Evolutionary conservation across 2,797 vertebrate genomes (phyloP).

Genomic region (Takifugu ocellatus): DNA sequence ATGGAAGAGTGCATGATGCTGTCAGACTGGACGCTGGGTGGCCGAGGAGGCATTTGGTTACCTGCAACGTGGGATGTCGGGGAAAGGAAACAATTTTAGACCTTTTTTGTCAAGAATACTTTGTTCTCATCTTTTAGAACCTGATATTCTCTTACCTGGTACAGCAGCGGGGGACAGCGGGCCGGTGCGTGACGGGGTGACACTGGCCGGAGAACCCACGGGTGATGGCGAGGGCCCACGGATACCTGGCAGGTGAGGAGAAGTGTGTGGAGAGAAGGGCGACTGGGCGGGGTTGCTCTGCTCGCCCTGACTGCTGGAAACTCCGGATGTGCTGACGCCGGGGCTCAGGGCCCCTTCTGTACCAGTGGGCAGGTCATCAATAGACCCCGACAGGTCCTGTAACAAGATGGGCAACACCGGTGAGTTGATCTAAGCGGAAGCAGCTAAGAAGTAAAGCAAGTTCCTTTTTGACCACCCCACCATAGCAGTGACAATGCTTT

Average conservation of each 20-base stretch:
- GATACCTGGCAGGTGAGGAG: conserved; percentile 94
- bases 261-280: conserved; percentile 98
- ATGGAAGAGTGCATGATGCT: conserved; percentile 92
- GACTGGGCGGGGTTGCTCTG: conserved; percentile 99
- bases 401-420: conserved; percentile 4
- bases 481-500: conserved; percentile 43
- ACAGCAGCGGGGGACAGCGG: conserved; percentile 93
- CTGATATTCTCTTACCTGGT: conserved; percentile 77
- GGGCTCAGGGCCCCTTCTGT: conserved; percentile 96
- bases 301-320: conserved; percentile 98
- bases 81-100: background rate
- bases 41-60: conserved; percentile 97
- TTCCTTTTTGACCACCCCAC: too few species aligned
- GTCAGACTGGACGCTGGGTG: conserved; percentile 96
- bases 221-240: conserved; percentile 94
- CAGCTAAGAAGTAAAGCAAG: too few species aligned
- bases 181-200: conserved; percentile 91
- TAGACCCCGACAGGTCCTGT: conserved; percentile 96
- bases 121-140: background rate
- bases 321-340: conserved; percentile 96
- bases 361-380: conserved; percentile 96
- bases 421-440: background rate
- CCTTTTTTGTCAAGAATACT: too few species aligned
- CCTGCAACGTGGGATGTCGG: conserved; percentile 65
- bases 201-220: conserved; percentile 93